Conservation (phyloP, 2,113 vertebrate genomes). For the Callorhinus ursinus region DNA sequence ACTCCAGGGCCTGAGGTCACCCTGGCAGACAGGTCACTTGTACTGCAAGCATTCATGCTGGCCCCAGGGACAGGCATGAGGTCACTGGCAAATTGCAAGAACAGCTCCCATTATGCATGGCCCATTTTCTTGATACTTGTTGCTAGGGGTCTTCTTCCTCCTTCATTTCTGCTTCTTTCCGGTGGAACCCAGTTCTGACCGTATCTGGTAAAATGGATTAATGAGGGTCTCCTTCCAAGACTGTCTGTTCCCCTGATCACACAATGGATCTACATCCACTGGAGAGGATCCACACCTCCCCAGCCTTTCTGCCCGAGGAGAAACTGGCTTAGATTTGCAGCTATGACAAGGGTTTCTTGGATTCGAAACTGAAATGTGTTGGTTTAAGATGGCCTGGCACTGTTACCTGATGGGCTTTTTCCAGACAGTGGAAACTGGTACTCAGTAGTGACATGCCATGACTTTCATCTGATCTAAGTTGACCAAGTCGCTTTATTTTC, state of each 20-base stretch:
- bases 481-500: not conserved
- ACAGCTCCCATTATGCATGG: not conserved
- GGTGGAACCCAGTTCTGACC: not conserved
- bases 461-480: not conserved
- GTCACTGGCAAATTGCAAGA: not conserved
- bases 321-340: not conserved
- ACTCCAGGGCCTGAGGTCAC: constrained; percentile 45
- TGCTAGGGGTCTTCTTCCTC: not conserved
- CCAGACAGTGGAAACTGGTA: not conserved
- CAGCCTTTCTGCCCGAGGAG: not conserved
- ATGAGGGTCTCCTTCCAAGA: not conserved
- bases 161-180: not conserved
- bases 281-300: not conserved
- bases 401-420: not conserved
- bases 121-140: not conserved
- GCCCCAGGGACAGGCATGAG: not conserved
- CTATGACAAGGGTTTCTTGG: not conserved
- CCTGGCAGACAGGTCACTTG: constrained; percentile 56
- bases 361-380: not conserved
- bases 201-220: not conserved
- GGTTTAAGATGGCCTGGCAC: not conserved
- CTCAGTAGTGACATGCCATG: not conserved
- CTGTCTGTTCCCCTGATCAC: not conserved
- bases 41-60: not conserved
- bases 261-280: not conserved